Evolutionary conservation across 2,888 invertebrate genomes (phyloP).

Genomic region (Allophyes oxyacanthae): DNA sequence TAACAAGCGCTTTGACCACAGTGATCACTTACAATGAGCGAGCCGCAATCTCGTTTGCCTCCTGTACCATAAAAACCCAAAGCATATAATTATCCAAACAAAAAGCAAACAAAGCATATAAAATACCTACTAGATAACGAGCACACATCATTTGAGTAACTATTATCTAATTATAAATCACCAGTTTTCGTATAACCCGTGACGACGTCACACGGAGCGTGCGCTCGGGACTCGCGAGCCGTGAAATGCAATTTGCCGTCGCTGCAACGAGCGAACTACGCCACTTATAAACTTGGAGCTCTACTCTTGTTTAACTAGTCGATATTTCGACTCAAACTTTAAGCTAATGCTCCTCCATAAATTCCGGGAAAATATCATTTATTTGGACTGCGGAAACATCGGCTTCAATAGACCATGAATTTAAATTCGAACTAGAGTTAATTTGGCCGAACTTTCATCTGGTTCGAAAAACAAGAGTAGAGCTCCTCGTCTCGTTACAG

Average conservation of each 20-base stretch:
- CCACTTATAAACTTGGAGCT: conserved; percentile 38
- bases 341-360: background rate
- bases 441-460: conserved; percentile 15
- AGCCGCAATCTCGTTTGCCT: no score
- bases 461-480: conserved; percentile 29
- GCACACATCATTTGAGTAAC: conserved; percentile 20
- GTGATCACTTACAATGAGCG: no score
- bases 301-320: conserved; percentile 14
- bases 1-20: no score
- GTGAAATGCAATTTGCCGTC: conserved; percentile 79
- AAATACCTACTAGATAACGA: conserved; percentile 13
- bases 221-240: conserved; percentile 57
- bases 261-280: conserved; percentile 62
- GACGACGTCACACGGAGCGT: conserved; percentile 39
- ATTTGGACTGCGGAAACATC: conserved; percentile 1
- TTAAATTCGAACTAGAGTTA: conserved; percentile 19
- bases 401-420: conserved; percentile 2
- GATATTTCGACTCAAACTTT: conserved; percentile 20
- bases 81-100: no score
- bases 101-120: background rate
- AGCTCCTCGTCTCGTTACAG: conserved; percentile 12
- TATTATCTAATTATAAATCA: conserved; percentile 34
- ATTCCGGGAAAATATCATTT: conserved; percentile 1
- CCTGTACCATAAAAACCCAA: no score
- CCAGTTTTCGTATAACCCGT: conserved; percentile 29